Conservation (phyloP, 1,140 invertebrate genomes). For the Centruroides sculpturatus region DNA sequence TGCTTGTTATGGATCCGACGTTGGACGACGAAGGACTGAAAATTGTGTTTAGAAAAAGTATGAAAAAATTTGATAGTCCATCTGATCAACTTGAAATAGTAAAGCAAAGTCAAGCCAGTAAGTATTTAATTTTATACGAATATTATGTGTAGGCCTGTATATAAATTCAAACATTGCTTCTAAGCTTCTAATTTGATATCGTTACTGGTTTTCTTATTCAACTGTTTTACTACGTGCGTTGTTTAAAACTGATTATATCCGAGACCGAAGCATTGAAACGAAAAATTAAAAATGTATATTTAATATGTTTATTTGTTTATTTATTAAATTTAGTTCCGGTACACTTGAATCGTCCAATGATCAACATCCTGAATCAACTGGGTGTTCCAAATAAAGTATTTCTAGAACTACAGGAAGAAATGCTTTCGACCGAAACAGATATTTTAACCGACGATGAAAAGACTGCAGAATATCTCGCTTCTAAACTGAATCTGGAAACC, state of each 20-base stretch:
- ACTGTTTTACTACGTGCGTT: too few relatives aligned
- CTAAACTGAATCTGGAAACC: background rate
- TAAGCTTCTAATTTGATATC: too few relatives aligned
- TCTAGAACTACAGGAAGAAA: constrained; percentile 8
- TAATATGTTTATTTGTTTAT: background rate
- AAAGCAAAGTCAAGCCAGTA: too few relatives aligned
- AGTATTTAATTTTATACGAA: too few relatives aligned
- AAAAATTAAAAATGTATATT: too few relatives aligned
- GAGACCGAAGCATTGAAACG: too few relatives aligned
- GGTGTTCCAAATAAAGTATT: constrained; percentile 7
- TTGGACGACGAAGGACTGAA: background rate
- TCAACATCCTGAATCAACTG: constrained; percentile 19
- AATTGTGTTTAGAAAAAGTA: constrained; percentile 16
- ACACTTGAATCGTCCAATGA: constrained; percentile 17
- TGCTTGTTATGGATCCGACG: constrained; percentile 16
- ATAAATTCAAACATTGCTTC: too few relatives aligned
- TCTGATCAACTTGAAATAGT: too few relatives aligned
- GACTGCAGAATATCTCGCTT: constrained; percentile 5
- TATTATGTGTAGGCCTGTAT: too few relatives aligned
- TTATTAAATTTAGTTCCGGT: constrained; percentile 2
- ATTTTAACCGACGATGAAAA: constrained; percentile 13
- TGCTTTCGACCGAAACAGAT: constrained; percentile 8
- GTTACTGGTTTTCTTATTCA: too few relatives aligned
- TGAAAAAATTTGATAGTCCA: constrained; percentile 16
- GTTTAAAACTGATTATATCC: too few relatives aligned